Percentiles rank a stretch among this genome's conserved stretches.
Conservation (phyloP, 2,797 vertebrate genomes). For the Acestrorhynchus altus region DNA sequence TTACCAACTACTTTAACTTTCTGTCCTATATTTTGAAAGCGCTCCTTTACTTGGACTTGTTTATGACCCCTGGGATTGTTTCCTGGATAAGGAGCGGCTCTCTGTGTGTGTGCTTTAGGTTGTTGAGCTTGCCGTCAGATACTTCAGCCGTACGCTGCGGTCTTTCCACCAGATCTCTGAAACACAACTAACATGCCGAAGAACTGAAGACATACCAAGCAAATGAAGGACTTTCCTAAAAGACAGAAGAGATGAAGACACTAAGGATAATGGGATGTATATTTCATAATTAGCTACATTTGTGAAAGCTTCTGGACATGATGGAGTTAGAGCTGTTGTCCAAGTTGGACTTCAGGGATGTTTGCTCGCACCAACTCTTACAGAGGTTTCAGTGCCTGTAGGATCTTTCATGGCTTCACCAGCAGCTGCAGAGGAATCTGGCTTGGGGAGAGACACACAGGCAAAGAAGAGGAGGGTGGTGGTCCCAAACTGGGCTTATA, state of each 20-base stretch:
- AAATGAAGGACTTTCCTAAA: background rate
- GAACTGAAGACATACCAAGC: conserved; percentile 4
- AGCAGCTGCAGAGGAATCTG: background rate
- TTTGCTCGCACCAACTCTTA: background rate
- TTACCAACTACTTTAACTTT: conserved; percentile 33
- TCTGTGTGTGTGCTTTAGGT: conserved; percentile 22
- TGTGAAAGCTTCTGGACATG: conserved; percentile 19
- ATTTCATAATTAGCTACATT: background rate
- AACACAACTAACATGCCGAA: background rate
- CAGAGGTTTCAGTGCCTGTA: background rate
- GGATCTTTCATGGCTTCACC: conserved; percentile 10
- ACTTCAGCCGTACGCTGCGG: background rate
- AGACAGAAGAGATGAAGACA: background rate
- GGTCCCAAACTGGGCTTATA: conserved; percentile 40
- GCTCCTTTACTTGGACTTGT: conserved; percentile 59
- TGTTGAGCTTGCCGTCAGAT: conserved; percentile 26
- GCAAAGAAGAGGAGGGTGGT: conserved; percentile 64
- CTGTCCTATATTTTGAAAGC: conserved; percentile 21
- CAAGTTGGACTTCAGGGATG: conserved; percentile 34
- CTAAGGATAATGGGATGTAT: background rate
- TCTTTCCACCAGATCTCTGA: background rate
- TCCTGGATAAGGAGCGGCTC: conserved; percentile 59
- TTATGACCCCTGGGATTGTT: conserved; percentile 46
- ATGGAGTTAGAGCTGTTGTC: background rate
- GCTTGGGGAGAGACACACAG: conserved; percentile 17